Evolutionary conservation across 35 echinoderm and acorn worm species (phyloP).

Genomic region (Ophiothrix spiculata): DNA sequence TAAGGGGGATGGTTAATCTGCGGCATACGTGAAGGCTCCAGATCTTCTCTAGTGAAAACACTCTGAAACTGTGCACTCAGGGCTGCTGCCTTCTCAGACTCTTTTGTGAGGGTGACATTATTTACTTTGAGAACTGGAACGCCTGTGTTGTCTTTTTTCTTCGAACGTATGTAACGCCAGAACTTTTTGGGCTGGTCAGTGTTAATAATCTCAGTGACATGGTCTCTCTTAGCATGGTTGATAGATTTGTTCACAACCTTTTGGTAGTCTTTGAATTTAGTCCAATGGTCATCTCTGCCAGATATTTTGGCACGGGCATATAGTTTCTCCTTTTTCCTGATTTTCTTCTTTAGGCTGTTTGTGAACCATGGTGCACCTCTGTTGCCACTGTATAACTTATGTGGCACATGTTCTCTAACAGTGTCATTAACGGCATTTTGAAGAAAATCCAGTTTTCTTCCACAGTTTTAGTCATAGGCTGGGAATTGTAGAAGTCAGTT

Average conservation of each 20-base stretch:
- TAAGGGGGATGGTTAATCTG: no score
- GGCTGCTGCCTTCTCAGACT: no score
- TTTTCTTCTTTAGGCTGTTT: slow-evolving; percentile 12
- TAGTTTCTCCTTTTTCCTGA: slow-evolving; percentile 30
- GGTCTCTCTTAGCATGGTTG: background rate
- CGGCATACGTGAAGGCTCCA: no score
- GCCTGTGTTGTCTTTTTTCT: background rate
- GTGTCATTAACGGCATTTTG: slow-evolving; percentile 13
- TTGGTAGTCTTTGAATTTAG: slow-evolving; percentile 3
- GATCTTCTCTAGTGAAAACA: no score
- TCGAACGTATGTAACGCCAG: background rate
- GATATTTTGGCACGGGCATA: slow-evolving; percentile 29
- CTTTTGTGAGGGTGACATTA: background rate
- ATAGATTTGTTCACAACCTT: background rate
- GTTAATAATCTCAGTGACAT: background rate
- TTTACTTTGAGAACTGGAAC: background rate
- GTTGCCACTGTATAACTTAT: background rate
- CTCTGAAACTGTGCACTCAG: no score
- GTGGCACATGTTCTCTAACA: background rate
- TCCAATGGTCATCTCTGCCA: slow-evolving; percentile 22
- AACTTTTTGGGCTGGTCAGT: background rate
- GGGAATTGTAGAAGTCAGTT: background rate
- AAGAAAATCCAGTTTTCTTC: slow-evolving; percentile 44
- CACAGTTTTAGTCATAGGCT: slow-evolving; percentile 19
- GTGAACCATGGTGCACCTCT: slow-evolving; percentile 42